Base-by-base conservation (phyloP, 2,888 invertebrate species). In the Nematopogon swammerdamellus region DNA sequence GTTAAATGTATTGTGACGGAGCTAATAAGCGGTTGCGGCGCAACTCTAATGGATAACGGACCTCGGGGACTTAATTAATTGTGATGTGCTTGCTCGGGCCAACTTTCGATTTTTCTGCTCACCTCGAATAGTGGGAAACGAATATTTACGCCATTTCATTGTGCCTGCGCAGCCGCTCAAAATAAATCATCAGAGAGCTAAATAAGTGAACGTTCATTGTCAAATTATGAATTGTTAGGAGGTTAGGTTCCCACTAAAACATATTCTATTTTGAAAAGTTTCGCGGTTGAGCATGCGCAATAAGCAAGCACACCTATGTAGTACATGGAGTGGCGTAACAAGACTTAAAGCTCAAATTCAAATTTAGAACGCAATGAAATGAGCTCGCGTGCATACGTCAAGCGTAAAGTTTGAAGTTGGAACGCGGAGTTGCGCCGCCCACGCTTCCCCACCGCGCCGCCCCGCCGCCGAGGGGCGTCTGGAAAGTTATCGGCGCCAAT, bases 1-100 rank as follows among this genome's bases (percentile, higher is more conserved):
- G 73, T 68, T 72, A 67, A 75, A 73, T 72, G 70, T 72, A 68
- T 73, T 74, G 74, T 73, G 72, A 73, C 72, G 70, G 36, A 36
- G 66, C 58, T 63, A 67, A 70, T 72, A 68, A 72, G 70, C 72
- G 66, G 63, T 61, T 60, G 63, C 61, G 44, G 56, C 52, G 4
- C 36, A 14, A 3, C n/a, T 69, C 66, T 63, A 69, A 70, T 63
- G 67, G 65, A 61, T 70, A 73, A 71, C 73, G 70, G 66, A 60
- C 60, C 57, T 59, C 57, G 60, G 64, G 63, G 62, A 65, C 61
- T 72, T 72, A 70, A 73, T 74, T 72, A 70, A 68, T 70, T 65
- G 62, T 65, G 63, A 64, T 63, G 60, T 62, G 64, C 65, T 65
- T 60, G 64, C 63, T 60, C 59, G 50, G 52, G 55, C 49, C 50